These are phyloP conservation scores for Ophraella communa DNA, from an alignment of 2,888 invertebrate species.

Conservation along the genomic window DNA sequence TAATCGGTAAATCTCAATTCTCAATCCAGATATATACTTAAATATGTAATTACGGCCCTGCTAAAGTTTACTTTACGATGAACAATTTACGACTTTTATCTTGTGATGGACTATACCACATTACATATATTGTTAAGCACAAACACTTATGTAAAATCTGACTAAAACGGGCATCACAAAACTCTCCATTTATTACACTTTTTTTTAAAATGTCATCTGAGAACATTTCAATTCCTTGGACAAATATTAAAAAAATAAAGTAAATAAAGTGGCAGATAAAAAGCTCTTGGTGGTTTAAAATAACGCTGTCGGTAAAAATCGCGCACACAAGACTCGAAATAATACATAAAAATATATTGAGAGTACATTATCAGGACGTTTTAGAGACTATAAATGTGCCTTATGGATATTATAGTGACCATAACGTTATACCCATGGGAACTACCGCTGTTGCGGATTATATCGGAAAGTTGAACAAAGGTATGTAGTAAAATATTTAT, in stretches of 20 bases:
- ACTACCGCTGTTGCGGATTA: slow-evolving; percentile 15
- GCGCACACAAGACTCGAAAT: slow-evolving; percentile 16
- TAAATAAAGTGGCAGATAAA: slow-evolving; percentile 12
- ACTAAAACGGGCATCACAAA: too few species aligned
- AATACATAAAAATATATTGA: slow-evolving; percentile 50
- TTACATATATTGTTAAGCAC: too few species aligned
- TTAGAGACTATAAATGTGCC: slow-evolving; percentile 48
- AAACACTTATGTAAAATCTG: too few species aligned
- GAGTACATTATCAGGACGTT: slow-evolving; percentile 50
- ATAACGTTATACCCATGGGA: slow-evolving; percentile 23
- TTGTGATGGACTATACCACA: too few species aligned
- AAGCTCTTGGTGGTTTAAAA: slow-evolving; percentile 13
- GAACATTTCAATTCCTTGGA: neutral
- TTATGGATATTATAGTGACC: slow-evolving; percentile 22
- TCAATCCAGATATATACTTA: too few species aligned
- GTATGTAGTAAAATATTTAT: slow-evolving; percentile 19
- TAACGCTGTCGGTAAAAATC: slow-evolving; percentile 1
- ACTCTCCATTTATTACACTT: neutral
- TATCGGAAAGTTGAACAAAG: slow-evolving; percentile 19
- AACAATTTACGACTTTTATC: too few species aligned
- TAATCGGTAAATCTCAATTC: too few species aligned
- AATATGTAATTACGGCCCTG: too few species aligned
- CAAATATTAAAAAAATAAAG: slow-evolving; percentile 10
- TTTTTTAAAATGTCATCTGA: too few species aligned
- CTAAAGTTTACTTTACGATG: too few species aligned